Percentiles rank a stretch among this genome's conserved stretches.
These are phyloP conservation scores for Cenopis cana DNA, from an alignment of 2,888 invertebrate species.

Conservation along the genomic window DNA sequence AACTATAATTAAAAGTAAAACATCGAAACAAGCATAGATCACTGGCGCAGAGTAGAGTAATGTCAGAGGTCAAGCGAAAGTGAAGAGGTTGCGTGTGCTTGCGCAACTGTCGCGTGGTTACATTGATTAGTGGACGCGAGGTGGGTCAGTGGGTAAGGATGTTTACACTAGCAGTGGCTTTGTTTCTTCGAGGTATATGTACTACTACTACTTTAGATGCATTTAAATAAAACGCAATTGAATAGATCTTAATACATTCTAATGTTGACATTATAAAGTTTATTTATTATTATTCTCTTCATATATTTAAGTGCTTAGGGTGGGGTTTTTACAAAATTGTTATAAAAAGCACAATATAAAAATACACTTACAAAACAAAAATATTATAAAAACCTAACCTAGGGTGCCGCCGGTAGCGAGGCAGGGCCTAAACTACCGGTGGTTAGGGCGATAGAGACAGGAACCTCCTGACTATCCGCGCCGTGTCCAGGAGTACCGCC, in stretches of 20 bases:
- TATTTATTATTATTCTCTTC: too few relatives aligned
- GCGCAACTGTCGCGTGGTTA: conserved; percentile 52
- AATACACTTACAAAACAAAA: too few relatives aligned
- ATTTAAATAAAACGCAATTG: neutral
- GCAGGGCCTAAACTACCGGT: too few relatives aligned
- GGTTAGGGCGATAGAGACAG: too few relatives aligned
- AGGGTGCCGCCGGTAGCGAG: too few relatives aligned
- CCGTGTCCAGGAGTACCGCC: too few relatives aligned
- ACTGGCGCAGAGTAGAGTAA: conserved; percentile 49
- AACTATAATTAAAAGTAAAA: conserved; percentile 41
- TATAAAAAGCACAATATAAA: too few relatives aligned
- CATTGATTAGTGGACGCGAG: conserved; percentile 55
- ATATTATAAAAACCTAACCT: too few relatives aligned
- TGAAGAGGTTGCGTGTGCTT: conserved; percentile 57
- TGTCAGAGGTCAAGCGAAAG: conserved; percentile 65
- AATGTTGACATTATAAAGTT: neutral
- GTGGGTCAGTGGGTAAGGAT: conserved; percentile 61
- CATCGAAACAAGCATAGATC: conserved; percentile 39
- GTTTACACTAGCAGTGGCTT: conserved; percentile 15
- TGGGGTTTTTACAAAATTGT: too few relatives aligned
- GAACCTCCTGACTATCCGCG: too few relatives aligned
- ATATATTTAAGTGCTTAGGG: too few relatives aligned
- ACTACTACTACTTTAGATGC: neutral
- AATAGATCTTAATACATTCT: neutral
- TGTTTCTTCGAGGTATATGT: neutral